Evolutionary conservation across 2,113 vertebrate genomes (phyloP).

Genomic region (Saguinus midas): DNA sequence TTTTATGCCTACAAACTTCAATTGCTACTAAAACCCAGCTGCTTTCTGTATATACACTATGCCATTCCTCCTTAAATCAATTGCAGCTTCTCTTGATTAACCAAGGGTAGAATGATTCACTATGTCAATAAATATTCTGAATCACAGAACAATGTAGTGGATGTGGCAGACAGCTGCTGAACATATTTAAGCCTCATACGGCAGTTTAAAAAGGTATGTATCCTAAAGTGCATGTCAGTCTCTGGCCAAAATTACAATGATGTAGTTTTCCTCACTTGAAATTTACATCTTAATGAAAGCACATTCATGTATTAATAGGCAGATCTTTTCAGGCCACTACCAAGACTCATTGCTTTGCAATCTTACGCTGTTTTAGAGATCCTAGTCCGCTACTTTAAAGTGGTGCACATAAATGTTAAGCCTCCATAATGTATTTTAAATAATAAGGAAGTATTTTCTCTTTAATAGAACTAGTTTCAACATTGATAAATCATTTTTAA

Average conservation of each 20-base stretch:
- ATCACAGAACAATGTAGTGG: neutral
- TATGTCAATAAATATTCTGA: neutral
- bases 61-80: neutral
- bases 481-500: neutral
- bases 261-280: neutral
- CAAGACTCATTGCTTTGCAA: neutral
- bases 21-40: neutral
- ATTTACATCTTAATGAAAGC: constrained; percentile 5
- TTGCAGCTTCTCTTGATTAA: neutral
- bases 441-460: neutral
- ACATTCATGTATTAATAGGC: neutral
- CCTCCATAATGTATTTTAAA: neutral
- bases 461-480: neutral
- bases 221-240: neutral
- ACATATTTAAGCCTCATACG: neutral
- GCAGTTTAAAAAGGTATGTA: neutral
- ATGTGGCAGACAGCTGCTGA: neutral
- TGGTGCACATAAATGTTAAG: neutral
- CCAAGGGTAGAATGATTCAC: neutral
- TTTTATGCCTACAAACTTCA: neutral
- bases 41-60: neutral
- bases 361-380: neutral
- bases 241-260: neutral
- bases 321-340: neutral
- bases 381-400: neutral